Evolutionary conservation across 2,797 vertebrate species (phyloP).

Genomic region (Microcaecilia unicolor): DNA sequence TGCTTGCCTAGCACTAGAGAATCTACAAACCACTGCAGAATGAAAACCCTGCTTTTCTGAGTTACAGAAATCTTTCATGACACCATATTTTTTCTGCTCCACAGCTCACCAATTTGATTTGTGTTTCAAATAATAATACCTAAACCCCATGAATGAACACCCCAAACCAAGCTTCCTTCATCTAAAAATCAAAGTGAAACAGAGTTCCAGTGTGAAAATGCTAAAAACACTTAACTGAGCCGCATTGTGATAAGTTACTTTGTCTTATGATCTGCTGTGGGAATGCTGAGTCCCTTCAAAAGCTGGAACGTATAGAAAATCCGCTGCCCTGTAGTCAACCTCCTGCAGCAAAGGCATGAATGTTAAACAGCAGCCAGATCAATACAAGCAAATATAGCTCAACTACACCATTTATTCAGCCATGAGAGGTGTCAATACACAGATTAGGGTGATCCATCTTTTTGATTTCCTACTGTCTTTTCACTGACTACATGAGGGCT

Average conservation of each 20-base stretch:
- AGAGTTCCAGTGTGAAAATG: neutral
- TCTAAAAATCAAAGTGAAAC: neutral
- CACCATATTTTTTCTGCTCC: neutral
- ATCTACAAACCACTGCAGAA: neutral
- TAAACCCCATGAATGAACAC: constrained; percentile 5
- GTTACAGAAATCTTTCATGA: neutral
- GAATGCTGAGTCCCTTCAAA: constrained; percentile 55
- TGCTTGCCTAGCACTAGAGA: neutral
- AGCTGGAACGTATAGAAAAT: constrained; percentile 57
- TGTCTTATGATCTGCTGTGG: constrained; percentile 43
- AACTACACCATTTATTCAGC: constrained; percentile 95
- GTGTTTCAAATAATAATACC: neutral
- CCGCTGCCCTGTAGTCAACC: constrained; percentile 74
- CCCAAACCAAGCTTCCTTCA: neutral
- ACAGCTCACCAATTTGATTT: neutral
- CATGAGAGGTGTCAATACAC: constrained; percentile 94
- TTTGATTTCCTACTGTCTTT: constrained; percentile 86
- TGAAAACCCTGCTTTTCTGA: constrained; percentile 6
- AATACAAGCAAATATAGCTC: constrained; percentile 93
- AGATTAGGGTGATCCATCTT: constrained; percentile 94
- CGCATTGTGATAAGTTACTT: constrained; percentile 51
- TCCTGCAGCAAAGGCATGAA: constrained; percentile 72
- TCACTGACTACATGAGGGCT: constrained; percentile 63
- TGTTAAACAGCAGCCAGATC: constrained; percentile 83
- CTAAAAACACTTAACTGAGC: constrained; percentile 40